phyloP scores from a whole-genome alignment of 2,797 vertebrate species.

The Mormyrus hasselquistii region DNA sequence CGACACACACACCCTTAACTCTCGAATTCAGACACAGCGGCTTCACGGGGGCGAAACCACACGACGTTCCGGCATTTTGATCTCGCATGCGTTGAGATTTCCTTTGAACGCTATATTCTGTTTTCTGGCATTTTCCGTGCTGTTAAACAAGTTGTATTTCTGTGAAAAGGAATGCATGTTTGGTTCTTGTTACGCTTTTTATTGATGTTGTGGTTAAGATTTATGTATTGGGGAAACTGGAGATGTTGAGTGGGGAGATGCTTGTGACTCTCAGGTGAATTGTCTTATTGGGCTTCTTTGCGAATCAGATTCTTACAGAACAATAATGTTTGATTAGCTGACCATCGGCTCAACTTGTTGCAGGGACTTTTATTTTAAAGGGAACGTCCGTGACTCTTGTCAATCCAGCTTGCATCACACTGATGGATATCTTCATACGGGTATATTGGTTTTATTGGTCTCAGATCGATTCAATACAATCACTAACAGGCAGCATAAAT shows the following conservation, averaged over 20 bases:
- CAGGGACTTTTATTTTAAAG: neutral
- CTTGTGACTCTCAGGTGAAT: slow-evolving; percentile 19
- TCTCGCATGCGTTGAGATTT: neutral
- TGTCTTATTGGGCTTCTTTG: slow-evolving; percentile 20
- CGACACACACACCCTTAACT: neutral
- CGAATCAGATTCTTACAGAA: neutral
- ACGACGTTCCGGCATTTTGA: neutral
- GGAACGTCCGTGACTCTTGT: neutral
- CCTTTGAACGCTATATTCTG: neutral
- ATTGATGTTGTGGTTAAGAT: neutral
- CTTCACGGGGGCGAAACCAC: neutral
- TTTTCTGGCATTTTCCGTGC: neutral
- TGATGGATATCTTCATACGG: neutral
- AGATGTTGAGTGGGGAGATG: neutral
- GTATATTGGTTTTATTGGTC: slow-evolving; percentile 2
- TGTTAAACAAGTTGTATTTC: neutral
- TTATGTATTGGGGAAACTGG: neutral
- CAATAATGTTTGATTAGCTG: neutral
- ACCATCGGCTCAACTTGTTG: neutral
- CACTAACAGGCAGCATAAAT: neutral
- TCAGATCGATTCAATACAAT: neutral
- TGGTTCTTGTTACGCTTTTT: neutral
- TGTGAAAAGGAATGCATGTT: neutral
- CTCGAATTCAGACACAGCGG: neutral
- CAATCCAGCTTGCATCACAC: neutral